Evolutionary conservation across 2,888 invertebrate genomes (phyloP).

Genomic region (Drosophila picticornis): DNA sequence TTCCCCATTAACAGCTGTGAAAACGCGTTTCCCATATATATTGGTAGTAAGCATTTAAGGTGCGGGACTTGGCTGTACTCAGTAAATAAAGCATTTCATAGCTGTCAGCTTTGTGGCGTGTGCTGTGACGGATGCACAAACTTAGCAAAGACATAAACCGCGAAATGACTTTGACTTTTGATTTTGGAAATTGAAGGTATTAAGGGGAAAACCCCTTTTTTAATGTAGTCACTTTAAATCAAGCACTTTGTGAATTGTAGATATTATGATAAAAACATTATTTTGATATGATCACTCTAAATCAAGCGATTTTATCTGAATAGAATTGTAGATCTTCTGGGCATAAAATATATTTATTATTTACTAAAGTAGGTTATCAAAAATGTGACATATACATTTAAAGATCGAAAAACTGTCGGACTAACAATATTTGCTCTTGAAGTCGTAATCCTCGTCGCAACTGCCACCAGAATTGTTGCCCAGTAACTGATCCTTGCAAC

Average conservation of each 20-base stretch:
- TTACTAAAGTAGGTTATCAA: constrained; percentile 21
- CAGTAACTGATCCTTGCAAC: constrained; percentile 72
- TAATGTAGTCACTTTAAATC: not conserved
- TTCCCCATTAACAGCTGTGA: constrained; percentile 8
- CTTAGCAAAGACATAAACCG: constrained; percentile 16
- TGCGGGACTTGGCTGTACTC: not conserved
- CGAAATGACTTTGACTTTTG: not conserved
- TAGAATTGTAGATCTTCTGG: rapidly evolving
- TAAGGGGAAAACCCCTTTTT: not conserved
- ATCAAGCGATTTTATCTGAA: not conserved
- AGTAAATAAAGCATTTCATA: constrained; percentile 3
- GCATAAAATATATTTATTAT: not conserved
- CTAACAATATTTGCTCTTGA: constrained; percentile 78
- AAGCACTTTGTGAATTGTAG: not conserved
- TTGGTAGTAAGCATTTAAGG: not conserved
- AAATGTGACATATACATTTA: constrained; percentile 14
- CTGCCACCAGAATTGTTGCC: constrained; percentile 61
- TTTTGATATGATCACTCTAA: not conserved
- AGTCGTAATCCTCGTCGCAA: constrained; percentile 83
- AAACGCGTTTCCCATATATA: constrained; percentile 53
- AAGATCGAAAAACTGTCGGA: not conserved
- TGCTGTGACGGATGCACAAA: no score
- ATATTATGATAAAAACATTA: not conserved
- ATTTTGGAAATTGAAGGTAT: not conserved
- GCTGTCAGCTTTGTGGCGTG: constrained; percentile 9